Evolutionary conservation across 2,797 vertebrate species (phyloP).

Genomic region (Austrolebias charrua): DNA sequence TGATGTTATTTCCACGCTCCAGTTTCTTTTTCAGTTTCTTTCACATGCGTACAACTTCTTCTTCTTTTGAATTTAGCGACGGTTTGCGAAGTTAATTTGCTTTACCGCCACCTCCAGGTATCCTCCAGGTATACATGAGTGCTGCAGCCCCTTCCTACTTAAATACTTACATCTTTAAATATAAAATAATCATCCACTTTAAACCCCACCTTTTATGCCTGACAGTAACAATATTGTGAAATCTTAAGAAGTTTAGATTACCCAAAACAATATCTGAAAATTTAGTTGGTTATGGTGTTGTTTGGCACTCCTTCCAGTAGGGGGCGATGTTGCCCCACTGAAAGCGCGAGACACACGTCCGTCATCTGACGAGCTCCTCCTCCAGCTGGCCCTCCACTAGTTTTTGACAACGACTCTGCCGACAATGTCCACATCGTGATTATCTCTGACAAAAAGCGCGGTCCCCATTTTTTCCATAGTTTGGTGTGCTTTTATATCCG

Average conservation of each 20-base stretch:
- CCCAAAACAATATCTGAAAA: neutral
- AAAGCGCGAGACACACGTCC: neutral
- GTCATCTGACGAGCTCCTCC: constrained; percentile 33
- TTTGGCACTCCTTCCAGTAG: constrained; percentile 33
- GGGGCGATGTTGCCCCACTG: constrained; percentile 11
- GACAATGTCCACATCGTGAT: constrained; percentile 64
- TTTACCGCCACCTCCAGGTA: neutral
- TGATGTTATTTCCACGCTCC: constrained; percentile 19
- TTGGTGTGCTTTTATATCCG: neutral
- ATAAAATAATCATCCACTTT: too few species aligned
- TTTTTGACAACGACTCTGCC: constrained; percentile 61
- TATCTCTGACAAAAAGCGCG: neutral
- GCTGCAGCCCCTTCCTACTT: too few species aligned
- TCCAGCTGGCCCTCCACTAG: constrained; percentile 63
- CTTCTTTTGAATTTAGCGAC: neutral
- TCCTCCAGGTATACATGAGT: too few species aligned
- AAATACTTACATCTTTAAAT: too few species aligned
- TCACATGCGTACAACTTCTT: constrained; percentile 60
- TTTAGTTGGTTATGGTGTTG: neutral
- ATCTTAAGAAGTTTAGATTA: too few species aligned
- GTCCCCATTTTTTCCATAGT: neutral
- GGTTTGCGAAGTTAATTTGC: neutral
- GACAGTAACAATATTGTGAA: too few species aligned
- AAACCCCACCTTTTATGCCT: too few species aligned
- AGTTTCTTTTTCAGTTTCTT: rapidly evolving